Conservation (phyloP, 2,888 invertebrate species). For the Eustalomyia histrio region DNA sequence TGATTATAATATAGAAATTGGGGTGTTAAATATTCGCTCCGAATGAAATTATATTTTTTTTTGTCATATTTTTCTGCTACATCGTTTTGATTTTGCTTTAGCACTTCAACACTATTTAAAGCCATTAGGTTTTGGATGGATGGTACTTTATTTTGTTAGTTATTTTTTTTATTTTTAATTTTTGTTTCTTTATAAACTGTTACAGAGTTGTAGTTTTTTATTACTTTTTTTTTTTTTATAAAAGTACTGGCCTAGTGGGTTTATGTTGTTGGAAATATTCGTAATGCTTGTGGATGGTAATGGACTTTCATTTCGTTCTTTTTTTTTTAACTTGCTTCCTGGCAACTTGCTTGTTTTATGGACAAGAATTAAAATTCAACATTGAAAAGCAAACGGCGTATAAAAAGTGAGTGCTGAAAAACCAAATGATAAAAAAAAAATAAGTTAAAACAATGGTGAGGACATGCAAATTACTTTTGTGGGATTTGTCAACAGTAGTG, state of each 20-base stretch:
- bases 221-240: constrained; percentile 9
- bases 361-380: constrained; percentile 62
- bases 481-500: constrained; percentile 65
- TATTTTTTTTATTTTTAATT: background rate
- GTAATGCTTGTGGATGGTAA: constrained; percentile 40
- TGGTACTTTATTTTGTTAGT: background rate
- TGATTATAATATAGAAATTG: too few relatives aligned
- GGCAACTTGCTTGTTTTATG: constrained; percentile 48
- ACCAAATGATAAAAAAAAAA: constrained; percentile 20
- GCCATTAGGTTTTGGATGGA: constrained; percentile 19
- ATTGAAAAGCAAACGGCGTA: constrained; percentile 48
- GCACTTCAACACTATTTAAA: constrained; percentile 30
- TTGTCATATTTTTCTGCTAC: background rate
- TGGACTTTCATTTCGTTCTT: constrained; percentile 33
- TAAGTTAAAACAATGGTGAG: constrained; percentile 62
- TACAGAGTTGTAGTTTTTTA: background rate
- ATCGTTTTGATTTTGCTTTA: constrained; percentile 24
- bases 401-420: constrained; percentile 8
- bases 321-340: constrained; percentile 24
- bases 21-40: background rate
- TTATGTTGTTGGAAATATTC: constrained; percentile 36
- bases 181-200: constrained; percentile 20
- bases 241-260: constrained; percentile 53
- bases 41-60: too few relatives aligned
- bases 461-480: constrained; percentile 67